Evolutionary conservation across 2,113 vertebrate species (phyloP).

Genomic region (Dipodomys merriami): DNA sequence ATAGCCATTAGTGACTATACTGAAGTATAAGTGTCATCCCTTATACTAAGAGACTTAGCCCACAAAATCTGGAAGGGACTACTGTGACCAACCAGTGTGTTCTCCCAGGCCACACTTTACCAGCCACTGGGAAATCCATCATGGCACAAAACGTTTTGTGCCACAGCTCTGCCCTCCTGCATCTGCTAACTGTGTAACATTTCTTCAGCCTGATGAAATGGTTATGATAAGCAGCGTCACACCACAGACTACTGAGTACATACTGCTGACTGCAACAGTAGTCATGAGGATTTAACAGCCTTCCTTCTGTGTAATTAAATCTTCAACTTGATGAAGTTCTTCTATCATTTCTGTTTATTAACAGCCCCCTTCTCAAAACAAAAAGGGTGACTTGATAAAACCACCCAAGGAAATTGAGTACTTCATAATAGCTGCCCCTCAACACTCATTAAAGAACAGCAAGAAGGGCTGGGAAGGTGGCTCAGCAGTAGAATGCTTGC

Average conservation of each 20-base stretch:
- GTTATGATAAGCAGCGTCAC: not conserved
- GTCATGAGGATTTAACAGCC: not conserved
- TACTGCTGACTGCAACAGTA: not conserved
- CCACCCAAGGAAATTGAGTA: slow-evolving; percentile 33
- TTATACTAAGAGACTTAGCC: slow-evolving; percentile 59
- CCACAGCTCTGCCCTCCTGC: slow-evolving; percentile 35
- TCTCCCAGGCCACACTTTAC: slow-evolving; percentile 65
- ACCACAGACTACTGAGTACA: slow-evolving; percentile 21
- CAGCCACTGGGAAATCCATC: slow-evolving; percentile 63
- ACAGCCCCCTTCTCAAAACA: slow-evolving; percentile 8
- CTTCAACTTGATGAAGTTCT: slow-evolving; percentile 25
- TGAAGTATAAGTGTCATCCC: slow-evolving; percentile 54
- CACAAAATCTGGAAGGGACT: slow-evolving; percentile 67
- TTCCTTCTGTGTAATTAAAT: slow-evolving; percentile 7
- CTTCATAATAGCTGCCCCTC: not conserved
- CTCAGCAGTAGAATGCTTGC: no score
- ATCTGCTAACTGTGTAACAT: slow-evolving; percentile 42
- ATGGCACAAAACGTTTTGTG: slow-evolving; percentile 20
- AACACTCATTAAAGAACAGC: not conserved
- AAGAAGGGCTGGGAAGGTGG: no score
- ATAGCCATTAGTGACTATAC: slow-evolving; percentile 35
- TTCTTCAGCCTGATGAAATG: slow-evolving; percentile 54
- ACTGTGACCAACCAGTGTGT: slow-evolving; percentile 50
- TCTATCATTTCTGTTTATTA: not conserved
- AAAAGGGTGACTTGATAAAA: slow-evolving; percentile 15